Evolutionary conservation across 1,140 invertebrate species (phyloP), one percentile per base, ranked within the genome.

Genomic region (Magallana ariakensis): DNA sequence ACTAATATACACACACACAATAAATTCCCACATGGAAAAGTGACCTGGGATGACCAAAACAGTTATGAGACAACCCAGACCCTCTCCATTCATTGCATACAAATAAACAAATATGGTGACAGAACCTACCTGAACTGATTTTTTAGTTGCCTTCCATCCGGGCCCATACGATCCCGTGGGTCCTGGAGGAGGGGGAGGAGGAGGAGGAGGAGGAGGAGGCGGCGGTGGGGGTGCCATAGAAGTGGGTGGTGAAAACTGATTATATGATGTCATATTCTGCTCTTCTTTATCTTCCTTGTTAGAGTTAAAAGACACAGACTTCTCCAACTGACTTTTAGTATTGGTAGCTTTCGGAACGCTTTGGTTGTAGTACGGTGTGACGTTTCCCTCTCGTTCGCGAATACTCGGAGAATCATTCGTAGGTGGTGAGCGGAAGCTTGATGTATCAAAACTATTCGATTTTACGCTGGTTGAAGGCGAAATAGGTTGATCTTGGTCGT

Each of bases 191-290:
- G 91, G 91, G 22, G 91, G 90, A 15, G 92, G 91, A 57, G 92
- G 91, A 16, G 90, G 86, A 19, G 91, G 88, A 26, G 90, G 91
- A 54, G 90, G 89, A 46, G 92, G 91, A 54, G 91, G 90, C 22
- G 92, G 90, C 16, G 88, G 90, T 33, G 91, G 90, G 83, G 91
- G 90, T 33, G 92, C 91, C 58, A 84, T 85, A 19, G 88, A 60
- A 15, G 90, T 87, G 6, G 88, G 91, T n/a, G 90, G 90, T 58
- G 90, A n/a, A 60, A 60, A 46, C 11, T 53, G 80, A 82, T 82
- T 82, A 56, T 54, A 22, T n/a, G 80, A 82, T 15, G 55, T 55
- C 80, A 82, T 82, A 54, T 82, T 53, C 80, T 54, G 70, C 22
- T 22, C 19, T 10, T 82, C 66, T 22, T 26, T 26, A 26, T 19